These are phyloP conservation scores for Rhabdophis nuchalis DNA, from an alignment of 2,797 vertebrate genomes.

Conservation along the genomic window DNA sequence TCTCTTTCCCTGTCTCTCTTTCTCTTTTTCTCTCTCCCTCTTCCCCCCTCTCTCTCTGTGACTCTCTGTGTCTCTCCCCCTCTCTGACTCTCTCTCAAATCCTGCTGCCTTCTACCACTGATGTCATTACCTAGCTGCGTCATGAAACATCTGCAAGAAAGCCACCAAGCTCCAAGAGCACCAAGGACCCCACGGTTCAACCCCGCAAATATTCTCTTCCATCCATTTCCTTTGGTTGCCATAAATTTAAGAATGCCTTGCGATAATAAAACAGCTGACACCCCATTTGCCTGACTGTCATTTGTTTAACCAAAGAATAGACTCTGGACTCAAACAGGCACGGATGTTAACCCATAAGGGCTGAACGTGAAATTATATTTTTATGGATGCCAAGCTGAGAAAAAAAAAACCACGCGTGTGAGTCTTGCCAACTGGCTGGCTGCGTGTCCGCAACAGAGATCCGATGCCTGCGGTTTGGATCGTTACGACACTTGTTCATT, in stretches of 20 bases:
- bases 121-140: no score
- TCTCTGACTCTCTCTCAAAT: no score
- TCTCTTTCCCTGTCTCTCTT: no score
- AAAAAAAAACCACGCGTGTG: constrained; percentile 74
- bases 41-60: no score
- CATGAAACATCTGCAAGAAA: no score
- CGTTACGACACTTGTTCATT: constrained; percentile 58
- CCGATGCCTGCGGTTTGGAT: constrained; percentile 68
- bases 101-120: background rate
- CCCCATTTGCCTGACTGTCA: background rate
- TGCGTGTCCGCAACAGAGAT: constrained; percentile 87
- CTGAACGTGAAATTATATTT: background rate
- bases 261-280: background rate
- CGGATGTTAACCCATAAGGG: background rate
- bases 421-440: constrained; percentile 67
- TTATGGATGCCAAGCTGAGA: constrained; percentile 49
- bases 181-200: background rate
- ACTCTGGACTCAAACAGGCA: background rate
- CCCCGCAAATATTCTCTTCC: background rate
- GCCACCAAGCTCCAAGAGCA: no score
- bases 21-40: no score
- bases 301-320: constrained; percentile 25
- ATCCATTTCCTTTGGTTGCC: background rate
- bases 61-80: no score
- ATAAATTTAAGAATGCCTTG: constrained; percentile 25